Base-by-base conservation (phyloP, 2,888 invertebrate species). In the Chamaedrilus cognettii region DNA sequence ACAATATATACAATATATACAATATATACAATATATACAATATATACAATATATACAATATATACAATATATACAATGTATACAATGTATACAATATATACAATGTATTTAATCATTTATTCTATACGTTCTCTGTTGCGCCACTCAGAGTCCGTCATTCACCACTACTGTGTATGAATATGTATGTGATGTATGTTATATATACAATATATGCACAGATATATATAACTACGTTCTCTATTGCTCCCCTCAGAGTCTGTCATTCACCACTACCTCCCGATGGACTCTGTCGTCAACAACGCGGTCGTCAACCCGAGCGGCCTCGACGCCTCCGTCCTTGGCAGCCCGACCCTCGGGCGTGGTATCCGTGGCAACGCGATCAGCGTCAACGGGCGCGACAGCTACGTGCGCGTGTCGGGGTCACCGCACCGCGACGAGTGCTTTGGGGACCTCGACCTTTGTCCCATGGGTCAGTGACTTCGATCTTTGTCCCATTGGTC, bases 371-470 rank as follows among this genome's bases (percentile, higher is more conserved):
- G 72, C n/a, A 75, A 76, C 11, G 80, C 80, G 5, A 70, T 82
- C 19, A 67, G 69, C 30, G 69, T 82, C 31, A 75, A 80, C 49
- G 75, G 78, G 1, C 65, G 73, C 5, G 60, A 70, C 0, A 77
- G 77, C 66, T 78, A 74, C 61, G 64, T 81, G 31, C 72, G 57
- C 23, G 80, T 82, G 52, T 75, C 75, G 31, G 82, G 81, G 7
- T 76, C 78, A 3, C 75, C 78, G 26, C 82, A 82, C 64, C 71
- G 80, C 55, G 66, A 72, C 49, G 82, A 82, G 71, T 82, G 82
- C 66, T 77, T 82, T 61, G 82, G 82, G 7, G 79, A 82, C 69
- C 76, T 82, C 52, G 75, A 74, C 32, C 75, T 74, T 19, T 82
- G 82, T 61, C 70, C 73, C 1, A 69, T 72, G 49, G 82, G 82